These are phyloP conservation scores for Cnemophilus loriae DNA, from an alignment of 2,113 vertebrate species.

Conservation along the genomic window DNA sequence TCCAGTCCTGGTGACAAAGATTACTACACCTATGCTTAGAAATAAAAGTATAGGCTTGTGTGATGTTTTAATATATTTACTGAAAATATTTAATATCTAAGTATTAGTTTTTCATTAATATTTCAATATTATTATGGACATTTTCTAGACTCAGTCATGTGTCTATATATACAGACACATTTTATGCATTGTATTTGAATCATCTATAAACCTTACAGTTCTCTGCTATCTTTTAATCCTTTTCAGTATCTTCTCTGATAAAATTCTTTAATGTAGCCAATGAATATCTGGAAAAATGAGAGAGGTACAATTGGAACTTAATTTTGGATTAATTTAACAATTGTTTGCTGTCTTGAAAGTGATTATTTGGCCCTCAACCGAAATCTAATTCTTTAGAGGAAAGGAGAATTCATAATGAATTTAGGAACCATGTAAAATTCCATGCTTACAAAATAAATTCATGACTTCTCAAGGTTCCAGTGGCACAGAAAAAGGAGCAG, in stretches of 20 bases:
- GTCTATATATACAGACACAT: background rate
- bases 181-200: background rate
- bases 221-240: background rate
- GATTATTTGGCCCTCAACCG: background rate
- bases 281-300: background rate
- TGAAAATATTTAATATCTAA: background rate
- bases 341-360: background rate
- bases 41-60: background rate
- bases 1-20: background rate
- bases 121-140: background rate
- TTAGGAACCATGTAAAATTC: background rate
- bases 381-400: background rate
- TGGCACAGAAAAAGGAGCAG: constrained; percentile 18
- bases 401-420: background rate
- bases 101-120: background rate
- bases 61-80: background rate
- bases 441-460: background rate
- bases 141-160: background rate
- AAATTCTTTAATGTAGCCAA: background rate
- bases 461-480: background rate
- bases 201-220: background rate
- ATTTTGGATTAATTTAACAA: background rate
- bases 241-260: background rate
- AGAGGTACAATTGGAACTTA: background rate
- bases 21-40: background rate